Base-by-base conservation (phyloP, 2,113 vertebrate genomes). In the Mesocricetus auratus region DNA sequence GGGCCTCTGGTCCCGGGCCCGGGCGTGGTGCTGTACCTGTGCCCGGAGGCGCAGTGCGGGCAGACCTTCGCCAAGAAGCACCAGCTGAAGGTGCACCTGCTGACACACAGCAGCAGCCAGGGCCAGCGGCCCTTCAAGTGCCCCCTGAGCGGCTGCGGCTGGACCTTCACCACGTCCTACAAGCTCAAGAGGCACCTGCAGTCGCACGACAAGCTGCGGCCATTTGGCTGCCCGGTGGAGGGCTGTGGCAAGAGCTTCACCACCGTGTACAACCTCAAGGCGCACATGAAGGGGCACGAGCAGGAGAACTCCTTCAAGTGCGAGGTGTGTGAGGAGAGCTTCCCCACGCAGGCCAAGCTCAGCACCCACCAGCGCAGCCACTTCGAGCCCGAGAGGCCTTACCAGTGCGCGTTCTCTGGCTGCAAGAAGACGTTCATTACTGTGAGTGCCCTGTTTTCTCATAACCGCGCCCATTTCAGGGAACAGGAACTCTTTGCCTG, bases 401-500 rank as follows among this genome's bases (percentile, higher is more conserved):
- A 99, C 98, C 99, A 99, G 98, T 99, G 99, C 94, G 99, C 99
- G 71, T 99, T 99, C 93, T 99, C 99, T 82, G 99, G 99, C 93
- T 99, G 99, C 94, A 99, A 99, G 97, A 99, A 99, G 98, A 99
- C 99, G 0, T 99, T 99, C 97, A 99, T 99, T 97, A 99, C 99
- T 92, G 99, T 99, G 98, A 99, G 99, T 82, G 99, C 99, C 0
- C 98, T 99, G 8, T 99, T 99, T 98, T 99, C 99, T 87, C 99
- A 99, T 94, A 99, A 99, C 94, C 99, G 99, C 87, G 99, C 99
- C 50, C 99, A 99, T 98, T 99, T 99, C 97, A 98, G 99, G 97
- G 99, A 99, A 96, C 99, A 99, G 15, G 99, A 99, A 88, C 99
- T 99, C 94, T 99, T 99, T 82, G 98, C 98, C 89, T 99, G 99